phyloP scores from a whole-genome alignment of 23 tunicate species.

The Corella eumyota region DNA sequence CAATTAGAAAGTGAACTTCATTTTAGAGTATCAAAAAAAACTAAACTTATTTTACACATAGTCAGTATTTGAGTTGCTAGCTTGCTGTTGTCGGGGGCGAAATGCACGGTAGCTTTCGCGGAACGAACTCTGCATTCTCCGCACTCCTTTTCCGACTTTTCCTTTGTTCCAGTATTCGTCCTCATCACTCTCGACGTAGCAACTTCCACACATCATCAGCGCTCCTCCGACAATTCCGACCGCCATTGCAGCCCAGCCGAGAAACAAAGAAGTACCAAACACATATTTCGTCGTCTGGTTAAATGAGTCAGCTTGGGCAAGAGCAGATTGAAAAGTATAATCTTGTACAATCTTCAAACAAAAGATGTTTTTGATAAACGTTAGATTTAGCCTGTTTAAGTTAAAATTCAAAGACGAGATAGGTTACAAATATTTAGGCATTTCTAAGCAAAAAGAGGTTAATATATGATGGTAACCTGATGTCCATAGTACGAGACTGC shows the following conservation, averaged over 20 bases:
- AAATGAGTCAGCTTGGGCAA: too few relatives aligned
- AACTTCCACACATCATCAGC: constrained; percentile 70
- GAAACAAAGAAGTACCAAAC: constrained; percentile 81
- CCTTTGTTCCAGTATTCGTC: constrained; percentile 64
- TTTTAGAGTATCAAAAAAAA: too few relatives aligned
- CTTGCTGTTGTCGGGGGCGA: constrained; percentile 12
- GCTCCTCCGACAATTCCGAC: constrained; percentile 66
- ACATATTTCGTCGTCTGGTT: constrained; percentile 46
- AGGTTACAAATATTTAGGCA: too few relatives aligned
- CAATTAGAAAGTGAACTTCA: too few relatives aligned
- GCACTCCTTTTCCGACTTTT: constrained; percentile 40
- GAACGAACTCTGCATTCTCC: constrained; percentile 36
- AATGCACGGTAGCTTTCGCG: constrained; percentile 46
- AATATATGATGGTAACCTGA: too few relatives aligned
- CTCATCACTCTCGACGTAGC: constrained; percentile 36
- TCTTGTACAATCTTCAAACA: constrained; percentile 27
- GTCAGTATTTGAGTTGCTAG: constrained; percentile 3
- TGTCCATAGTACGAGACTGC: constrained; percentile 88
- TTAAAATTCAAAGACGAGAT: too few relatives aligned
- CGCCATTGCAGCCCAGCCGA: constrained; percentile 94
- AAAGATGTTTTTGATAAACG: too few relatives aligned
- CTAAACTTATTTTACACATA: constrained; percentile 19
- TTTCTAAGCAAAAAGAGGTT: too few relatives aligned
- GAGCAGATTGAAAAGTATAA: too few relatives aligned
- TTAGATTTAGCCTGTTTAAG: too few relatives aligned